Percentiles rank a stretch among this genome's conserved stretches.
Evolutionary conservation across 2,797 vertebrate species (phyloP).

Genomic region (Sebastes kiyomatsui): DNA sequence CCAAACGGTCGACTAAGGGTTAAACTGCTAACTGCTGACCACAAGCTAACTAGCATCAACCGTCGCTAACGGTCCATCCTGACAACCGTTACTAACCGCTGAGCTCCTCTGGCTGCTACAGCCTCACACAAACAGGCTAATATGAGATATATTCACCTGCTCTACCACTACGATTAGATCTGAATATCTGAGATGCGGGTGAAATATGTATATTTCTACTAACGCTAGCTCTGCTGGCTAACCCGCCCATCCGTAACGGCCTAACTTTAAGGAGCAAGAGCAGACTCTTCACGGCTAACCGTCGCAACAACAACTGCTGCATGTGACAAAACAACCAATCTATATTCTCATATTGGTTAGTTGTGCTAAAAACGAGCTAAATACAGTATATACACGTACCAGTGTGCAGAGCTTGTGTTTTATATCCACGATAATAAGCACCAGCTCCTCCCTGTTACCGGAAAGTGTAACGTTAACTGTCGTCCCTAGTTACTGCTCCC

Average conservation of each 20-base stretch:
- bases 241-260: constrained; percentile 42
- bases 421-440: constrained; percentile 18
- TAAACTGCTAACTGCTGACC: neutral
- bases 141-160: rapidly evolving
- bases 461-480: constrained; percentile 45
- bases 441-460: constrained; percentile 35
- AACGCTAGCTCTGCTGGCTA: constrained; percentile 34
- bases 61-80: neutral
- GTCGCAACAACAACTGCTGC: neutral
- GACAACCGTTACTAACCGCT: neutral
- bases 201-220: neutral
- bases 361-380: neutral
- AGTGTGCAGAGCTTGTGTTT: constrained; percentile 21
- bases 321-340: neutral
- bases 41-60: constrained; percentile 12
- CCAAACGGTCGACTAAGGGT: too few relatives aligned
- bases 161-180: rapidly evolving
- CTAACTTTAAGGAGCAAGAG: constrained; percentile 31
- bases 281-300: neutral
- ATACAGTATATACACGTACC: constrained; percentile 40
- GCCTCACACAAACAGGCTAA: too few relatives aligned
- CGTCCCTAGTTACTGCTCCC: neutral
- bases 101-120: neutral
- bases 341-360: neutral
- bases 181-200: neutral